Conservation (phyloP, 2,797 vertebrate species). For the Parotocinclus haroldoi region DNA sequence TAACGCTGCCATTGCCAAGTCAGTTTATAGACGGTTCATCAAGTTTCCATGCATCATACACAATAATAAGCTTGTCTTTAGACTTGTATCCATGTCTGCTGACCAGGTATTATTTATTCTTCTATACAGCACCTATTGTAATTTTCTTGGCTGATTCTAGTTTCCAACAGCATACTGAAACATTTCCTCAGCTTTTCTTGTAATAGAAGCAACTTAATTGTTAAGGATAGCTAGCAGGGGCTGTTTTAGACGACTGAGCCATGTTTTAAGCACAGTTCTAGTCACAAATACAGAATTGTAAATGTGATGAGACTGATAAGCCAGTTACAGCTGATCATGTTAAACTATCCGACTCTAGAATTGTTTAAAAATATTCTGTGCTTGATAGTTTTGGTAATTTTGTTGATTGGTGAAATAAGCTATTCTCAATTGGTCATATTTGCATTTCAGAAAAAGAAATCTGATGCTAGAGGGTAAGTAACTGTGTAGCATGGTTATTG, state of each 20-base stretch:
- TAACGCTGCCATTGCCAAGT: constrained; percentile 28
- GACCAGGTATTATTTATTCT: constrained; percentile 26
- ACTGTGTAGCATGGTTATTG: background rate
- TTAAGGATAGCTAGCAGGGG: no score
- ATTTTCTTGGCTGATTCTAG: no score
- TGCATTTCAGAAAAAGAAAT: constrained; percentile 53
- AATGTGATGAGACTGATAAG: no score
- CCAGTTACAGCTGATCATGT: no score
- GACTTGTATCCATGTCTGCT: constrained; percentile 32
- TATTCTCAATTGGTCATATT: constrained; percentile 12
- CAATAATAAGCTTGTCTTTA: constrained; percentile 45
- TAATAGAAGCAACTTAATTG: no score
- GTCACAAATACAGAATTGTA: no score
- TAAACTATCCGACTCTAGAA: no score
- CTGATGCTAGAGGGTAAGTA: constrained; percentile 48
- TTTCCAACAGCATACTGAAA: no score
- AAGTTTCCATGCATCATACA: constrained; percentile 52
- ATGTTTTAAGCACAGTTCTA: no score
- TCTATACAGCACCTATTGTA: background rate
- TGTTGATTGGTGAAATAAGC: background rate
- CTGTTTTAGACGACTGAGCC: no score
- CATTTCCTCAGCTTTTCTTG: no score
- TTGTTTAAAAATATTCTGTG: background rate
- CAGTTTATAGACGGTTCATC: constrained; percentile 35
- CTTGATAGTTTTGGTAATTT: background rate